phyloP scores from a whole-genome alignment of 1,140 invertebrate genomes.

The Belonocnema kinseyi region DNA sequence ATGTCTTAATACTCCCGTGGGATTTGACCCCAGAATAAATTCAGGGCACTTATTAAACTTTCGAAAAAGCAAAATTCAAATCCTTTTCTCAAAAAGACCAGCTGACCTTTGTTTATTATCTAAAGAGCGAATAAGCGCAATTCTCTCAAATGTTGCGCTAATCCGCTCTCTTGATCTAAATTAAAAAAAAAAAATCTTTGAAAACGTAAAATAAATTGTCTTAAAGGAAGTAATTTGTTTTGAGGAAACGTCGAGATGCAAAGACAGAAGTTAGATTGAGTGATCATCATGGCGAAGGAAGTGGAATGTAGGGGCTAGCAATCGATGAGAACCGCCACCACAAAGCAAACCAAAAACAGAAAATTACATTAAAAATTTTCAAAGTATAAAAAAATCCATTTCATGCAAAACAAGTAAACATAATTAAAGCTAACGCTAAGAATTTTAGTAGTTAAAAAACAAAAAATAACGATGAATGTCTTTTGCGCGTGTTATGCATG shows the following conservation, averaged over 20 bases:
- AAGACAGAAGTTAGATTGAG: not conserved
- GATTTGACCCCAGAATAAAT: conserved; percentile 8
- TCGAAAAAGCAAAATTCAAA: not conserved
- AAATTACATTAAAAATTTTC: conserved; percentile 19
- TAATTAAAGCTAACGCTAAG: conserved; percentile 53
- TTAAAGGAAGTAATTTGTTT: conserved; percentile 1
- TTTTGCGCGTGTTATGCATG: conserved; percentile 48
- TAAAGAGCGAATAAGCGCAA: too few relatives aligned
- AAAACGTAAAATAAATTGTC: not conserved
- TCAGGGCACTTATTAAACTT: not conserved
- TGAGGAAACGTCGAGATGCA: not conserved
- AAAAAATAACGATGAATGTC: conserved; percentile 52
- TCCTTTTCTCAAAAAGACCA: not conserved
- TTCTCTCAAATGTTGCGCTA: not conserved
- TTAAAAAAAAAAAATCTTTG: not conserved
- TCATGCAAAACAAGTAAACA: conserved; percentile 39
- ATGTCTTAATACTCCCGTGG: conserved; percentile 27
- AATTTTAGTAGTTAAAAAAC: conserved; percentile 44
- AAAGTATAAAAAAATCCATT: conserved; percentile 34
- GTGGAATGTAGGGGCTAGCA: not conserved
- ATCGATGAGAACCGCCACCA: not conserved
- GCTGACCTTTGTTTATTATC: conserved; percentile 6
- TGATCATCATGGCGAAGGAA: not conserved
- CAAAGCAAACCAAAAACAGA: conserved; percentile 4
- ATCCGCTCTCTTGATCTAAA: not conserved